phyloP scores from a whole-genome alignment of 2,797 vertebrate genomes.

The Myoxocephalus aenaeus region DNA sequence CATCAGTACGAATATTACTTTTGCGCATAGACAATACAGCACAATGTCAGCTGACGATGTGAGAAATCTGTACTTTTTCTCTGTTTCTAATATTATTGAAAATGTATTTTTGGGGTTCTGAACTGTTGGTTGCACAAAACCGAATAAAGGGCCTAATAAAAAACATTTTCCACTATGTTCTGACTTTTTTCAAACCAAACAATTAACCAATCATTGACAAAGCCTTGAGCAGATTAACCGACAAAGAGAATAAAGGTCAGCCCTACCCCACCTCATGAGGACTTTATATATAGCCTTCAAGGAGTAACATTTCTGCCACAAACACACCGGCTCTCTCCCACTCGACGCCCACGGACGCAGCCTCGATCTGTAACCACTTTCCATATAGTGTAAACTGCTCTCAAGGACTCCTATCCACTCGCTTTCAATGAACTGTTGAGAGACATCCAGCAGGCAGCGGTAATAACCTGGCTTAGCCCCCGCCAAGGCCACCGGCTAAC shows the following conservation, averaged over 20 bases:
- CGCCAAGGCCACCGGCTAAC: conserved; percentile 75
- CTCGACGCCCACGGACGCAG: background rate
- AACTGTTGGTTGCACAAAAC: background rate
- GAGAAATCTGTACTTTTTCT: background rate
- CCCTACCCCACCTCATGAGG: background rate
- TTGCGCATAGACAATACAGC: background rate
- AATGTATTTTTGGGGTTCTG: background rate
- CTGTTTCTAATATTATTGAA: background rate
- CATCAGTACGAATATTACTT: too few relatives aligned
- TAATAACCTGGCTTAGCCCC: conserved; percentile 54
- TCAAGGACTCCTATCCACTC: conserved; percentile 75
- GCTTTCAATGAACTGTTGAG: conserved; percentile 78
- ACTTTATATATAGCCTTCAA: background rate
- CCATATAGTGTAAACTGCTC: conserved; percentile 73
- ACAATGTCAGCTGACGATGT: background rate
- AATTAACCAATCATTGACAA: background rate
- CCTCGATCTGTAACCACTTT: conserved; percentile 58
- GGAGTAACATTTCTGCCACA: background rate
- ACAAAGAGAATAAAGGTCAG: background rate
- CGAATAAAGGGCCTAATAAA: background rate
- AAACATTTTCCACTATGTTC: background rate
- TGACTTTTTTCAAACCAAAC: background rate
- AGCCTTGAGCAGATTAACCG: background rate
- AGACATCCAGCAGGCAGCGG: conserved; percentile 73
- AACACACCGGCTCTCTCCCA: background rate